Percentiles rank a stretch among this genome's conserved stretches.
phyloP scores from a whole-genome alignment of 2,113 vertebrate genomes.

The Paramormyrops kingsleyae region DNA sequence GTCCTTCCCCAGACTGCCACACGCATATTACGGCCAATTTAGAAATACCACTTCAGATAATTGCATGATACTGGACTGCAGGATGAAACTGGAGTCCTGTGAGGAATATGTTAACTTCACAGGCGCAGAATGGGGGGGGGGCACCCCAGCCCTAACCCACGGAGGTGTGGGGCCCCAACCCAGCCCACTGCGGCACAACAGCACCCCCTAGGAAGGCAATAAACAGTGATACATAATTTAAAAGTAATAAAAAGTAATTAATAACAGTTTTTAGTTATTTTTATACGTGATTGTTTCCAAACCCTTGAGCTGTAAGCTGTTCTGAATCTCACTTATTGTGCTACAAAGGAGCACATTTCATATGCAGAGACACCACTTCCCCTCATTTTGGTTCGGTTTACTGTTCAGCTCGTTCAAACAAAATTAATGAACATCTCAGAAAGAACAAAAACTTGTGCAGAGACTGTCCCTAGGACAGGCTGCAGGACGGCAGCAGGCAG shows the following conservation, averaged over 20 bases:
- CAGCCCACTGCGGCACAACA: background rate
- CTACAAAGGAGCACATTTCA: background rate
- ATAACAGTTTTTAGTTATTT: background rate
- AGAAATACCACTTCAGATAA: background rate
- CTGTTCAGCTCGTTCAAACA: background rate
- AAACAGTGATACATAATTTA: background rate
- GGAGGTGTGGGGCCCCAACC: background rate
- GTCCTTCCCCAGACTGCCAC: background rate
- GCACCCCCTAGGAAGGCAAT: background rate
- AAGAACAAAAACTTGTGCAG: background rate
- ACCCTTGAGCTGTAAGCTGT: background rate
- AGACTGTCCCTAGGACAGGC: background rate
- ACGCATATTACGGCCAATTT: background rate
- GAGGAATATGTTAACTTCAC: background rate
- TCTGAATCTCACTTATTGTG: background rate
- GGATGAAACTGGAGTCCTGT: background rate
- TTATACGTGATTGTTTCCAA: background rate
- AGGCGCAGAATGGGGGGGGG: background rate
- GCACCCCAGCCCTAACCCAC: background rate
- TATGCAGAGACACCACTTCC: background rate
- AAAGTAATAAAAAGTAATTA: background rate
- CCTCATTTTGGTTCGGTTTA: background rate
- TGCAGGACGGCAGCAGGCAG: background rate
- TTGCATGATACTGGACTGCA: background rate
- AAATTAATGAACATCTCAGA: background rate